A percentile compares a stretch with the other conserved stretches of the same genome.
phyloP scores from a whole-genome alignment of 1,140 invertebrate species.

The Hydropsyche tenuis region DNA sequence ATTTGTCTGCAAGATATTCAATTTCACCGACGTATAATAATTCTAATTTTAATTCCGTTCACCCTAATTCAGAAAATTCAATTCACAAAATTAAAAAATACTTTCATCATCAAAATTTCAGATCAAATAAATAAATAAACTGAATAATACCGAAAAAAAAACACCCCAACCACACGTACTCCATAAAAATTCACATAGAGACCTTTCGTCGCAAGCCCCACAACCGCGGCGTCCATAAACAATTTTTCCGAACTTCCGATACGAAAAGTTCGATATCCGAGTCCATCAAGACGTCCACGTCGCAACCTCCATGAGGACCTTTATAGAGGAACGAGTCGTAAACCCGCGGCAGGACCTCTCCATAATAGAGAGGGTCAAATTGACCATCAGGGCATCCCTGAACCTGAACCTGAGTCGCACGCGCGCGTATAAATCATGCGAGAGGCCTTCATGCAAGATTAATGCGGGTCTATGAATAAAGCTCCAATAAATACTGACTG shows the following conservation, averaged over 20 bases:
- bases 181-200: no score
- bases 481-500: conserved; percentile 48
- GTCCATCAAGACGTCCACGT: not conserved
- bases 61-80: no score
- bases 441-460: conserved; percentile 47
- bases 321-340: not conserved
- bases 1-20: no score
- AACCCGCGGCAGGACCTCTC: conserved; percentile 1
- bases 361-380: conserved; percentile 34
- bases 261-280: no score
- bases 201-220: no score
- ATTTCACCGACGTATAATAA: no score
- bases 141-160: no score
- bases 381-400: conserved; percentile 16
- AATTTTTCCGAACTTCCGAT: not conserved
- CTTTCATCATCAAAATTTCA: no score
- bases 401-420: not conserved
- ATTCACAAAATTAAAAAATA: no score
- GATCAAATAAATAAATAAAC: no score
- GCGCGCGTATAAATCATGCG: conserved; percentile 46
- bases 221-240: not conserved
- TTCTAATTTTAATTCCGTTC: no score
- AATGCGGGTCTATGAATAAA: conserved; percentile 50
- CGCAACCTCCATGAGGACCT: not conserved
- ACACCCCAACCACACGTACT: no score